Evolutionary conservation across 2,797 vertebrate species (phyloP).

Genomic region (Lithobates pipiens): DNA sequence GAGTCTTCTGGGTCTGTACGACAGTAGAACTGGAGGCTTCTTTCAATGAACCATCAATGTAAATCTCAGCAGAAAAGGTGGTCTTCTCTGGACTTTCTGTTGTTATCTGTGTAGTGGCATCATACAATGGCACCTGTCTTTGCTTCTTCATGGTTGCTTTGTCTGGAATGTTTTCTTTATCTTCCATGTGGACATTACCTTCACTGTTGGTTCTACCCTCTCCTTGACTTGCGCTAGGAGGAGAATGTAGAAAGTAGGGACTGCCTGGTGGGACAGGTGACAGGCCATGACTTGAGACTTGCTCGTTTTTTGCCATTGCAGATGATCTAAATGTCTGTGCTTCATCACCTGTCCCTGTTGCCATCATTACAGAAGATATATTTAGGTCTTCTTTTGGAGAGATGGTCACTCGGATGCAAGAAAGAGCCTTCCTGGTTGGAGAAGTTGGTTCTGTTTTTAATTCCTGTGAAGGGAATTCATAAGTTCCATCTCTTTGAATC

Average conservation of each 20-base stretch:
- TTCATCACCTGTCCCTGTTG: constrained; percentile 27
- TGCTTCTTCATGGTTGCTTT: constrained; percentile 56
- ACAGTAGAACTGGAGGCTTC: accelerated
- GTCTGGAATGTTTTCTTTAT: constrained; percentile 26
- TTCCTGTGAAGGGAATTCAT: neutral
- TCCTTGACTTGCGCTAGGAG: neutral
- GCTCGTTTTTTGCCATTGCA: constrained; percentile 6
- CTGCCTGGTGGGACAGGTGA: constrained; percentile 55
- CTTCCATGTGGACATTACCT: neutral
- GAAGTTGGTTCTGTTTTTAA: constrained; percentile 7
- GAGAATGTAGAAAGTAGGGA: constrained; percentile 18
- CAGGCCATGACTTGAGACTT: constrained; percentile 53
- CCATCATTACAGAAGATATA: neutral
- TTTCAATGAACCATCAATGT: constrained; percentile 52
- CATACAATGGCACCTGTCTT: constrained; percentile 60
- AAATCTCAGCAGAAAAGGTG: constrained; percentile 73
- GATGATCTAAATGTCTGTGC: neutral
- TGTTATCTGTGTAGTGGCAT: constrained; percentile 75
- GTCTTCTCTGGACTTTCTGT: constrained; percentile 65
- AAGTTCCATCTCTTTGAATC: neutral
- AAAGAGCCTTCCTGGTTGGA: constrained; percentile 72
- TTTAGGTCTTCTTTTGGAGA: constrained; percentile 70
- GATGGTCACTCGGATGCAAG: constrained; percentile 80
- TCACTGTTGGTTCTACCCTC: neutral
- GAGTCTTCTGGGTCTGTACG: accelerated